Evolutionary conservation across 2,113 vertebrate species (phyloP).

Genomic region (Sinocyclocheilus rhinocerous): DNA sequence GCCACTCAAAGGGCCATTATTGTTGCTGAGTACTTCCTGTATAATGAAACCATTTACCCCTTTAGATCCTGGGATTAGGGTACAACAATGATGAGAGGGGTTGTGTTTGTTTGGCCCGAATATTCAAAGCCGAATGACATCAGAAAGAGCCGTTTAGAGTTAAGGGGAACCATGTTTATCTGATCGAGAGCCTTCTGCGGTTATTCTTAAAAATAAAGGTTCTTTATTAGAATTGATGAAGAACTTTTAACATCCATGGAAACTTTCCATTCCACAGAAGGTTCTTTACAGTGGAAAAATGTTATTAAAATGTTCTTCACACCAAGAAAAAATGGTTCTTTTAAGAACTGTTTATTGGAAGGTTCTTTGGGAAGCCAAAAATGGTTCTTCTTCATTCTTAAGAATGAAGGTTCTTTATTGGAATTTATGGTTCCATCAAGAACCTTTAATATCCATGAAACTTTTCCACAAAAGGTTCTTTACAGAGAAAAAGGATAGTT

Average conservation of each 20-base stretch:
- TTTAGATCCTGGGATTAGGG: constrained; percentile 55
- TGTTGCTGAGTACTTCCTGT: constrained; percentile 83
- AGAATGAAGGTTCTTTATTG: no score
- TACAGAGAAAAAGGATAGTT: background rate
- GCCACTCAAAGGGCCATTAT: constrained; percentile 77
- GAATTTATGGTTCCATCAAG: no score
- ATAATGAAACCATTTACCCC: constrained; percentile 67
- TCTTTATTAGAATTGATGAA: no score
- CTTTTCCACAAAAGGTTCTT: background rate
- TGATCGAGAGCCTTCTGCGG: background rate
- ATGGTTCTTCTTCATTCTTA: no score
- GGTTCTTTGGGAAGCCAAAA: no score
- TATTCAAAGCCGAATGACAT: constrained; percentile 35
- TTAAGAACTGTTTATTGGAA: no score
- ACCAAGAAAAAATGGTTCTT: no score
- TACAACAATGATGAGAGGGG: constrained; percentile 47
- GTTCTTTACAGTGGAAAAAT: no score
- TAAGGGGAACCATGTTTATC: constrained; percentile 57
- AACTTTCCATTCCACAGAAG: no score
- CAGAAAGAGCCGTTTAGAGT: constrained; percentile 32
- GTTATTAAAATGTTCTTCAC: background rate
- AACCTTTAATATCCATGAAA: no score
- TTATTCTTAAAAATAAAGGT: no score
- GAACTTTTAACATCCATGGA: no score
- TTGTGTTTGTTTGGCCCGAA: constrained; percentile 33